A percentile compares a stretch with the other conserved stretches of the same genome.
Conservation (phyloP, 2,888 invertebrate species). For the Cheiracanthium punctorium region DNA sequence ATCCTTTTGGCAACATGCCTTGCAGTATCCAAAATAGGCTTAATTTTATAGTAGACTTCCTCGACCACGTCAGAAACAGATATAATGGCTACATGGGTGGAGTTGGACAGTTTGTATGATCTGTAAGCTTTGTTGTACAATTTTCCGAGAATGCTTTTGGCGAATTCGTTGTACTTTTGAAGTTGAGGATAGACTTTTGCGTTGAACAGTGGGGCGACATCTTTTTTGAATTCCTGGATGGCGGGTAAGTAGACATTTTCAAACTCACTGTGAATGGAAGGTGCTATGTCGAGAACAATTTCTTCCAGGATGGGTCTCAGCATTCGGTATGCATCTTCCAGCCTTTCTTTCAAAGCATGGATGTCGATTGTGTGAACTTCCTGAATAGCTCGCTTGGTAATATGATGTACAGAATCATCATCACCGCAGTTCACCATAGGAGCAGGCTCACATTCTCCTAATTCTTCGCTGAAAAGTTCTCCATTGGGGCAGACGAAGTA, state of each 20-base stretch:
- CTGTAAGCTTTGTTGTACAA: background rate
- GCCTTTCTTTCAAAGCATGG: background rate
- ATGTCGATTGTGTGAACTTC: conserved; percentile 25
- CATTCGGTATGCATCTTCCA: background rate
- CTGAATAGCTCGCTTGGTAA: background rate
- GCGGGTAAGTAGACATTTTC: background rate
- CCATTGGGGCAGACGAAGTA: too few relatives aligned
- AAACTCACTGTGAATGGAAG: background rate
- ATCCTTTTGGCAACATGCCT: background rate
- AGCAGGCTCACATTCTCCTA: too few relatives aligned
- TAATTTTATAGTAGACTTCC: conserved; percentile 21
- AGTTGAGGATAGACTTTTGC: conserved; percentile 5
- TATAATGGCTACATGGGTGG: conserved; percentile 28
- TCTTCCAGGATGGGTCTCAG: background rate
- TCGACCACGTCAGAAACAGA: conserved; percentile 21
- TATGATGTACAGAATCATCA: background rate
- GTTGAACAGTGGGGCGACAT: background rate
- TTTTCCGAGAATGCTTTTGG: background rate
- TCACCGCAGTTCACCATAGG: background rate
- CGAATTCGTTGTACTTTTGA: background rate
- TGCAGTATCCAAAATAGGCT: conserved; percentile 39
- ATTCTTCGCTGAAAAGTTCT: too few relatives aligned
- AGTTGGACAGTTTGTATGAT: conserved; percentile 28
- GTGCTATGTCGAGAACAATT: background rate
- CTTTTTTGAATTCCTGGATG: background rate